These are phyloP conservation scores for Xiphorhynchus erythropygius DNA, from an alignment of 2,797 vertebrate species.

Conservation along the genomic window DNA sequence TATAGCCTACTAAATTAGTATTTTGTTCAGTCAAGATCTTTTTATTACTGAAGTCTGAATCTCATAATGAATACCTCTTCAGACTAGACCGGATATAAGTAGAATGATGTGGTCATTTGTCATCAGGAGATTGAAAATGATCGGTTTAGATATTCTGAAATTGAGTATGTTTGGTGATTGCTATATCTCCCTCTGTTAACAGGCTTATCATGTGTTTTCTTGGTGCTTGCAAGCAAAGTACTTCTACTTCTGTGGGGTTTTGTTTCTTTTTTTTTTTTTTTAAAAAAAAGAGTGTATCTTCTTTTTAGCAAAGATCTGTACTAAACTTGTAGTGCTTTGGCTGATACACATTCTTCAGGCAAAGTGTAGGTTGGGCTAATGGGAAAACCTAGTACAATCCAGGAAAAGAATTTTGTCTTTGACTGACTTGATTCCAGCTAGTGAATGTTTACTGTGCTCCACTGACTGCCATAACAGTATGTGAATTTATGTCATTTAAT, in stretches of 20 bases:
- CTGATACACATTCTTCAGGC: not conserved
- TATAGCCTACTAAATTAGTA: not conserved
- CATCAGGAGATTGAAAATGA: not conserved
- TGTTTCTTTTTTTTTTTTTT: not conserved
- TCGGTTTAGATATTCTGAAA: not conserved
- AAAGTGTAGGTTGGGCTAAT: not conserved
- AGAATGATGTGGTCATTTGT: not conserved
- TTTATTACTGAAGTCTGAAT: slow-evolving; percentile 42
- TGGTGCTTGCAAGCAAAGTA: not conserved
- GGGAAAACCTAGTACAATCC: not conserved
- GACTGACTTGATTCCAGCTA: not conserved
- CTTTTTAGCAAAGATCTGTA: not conserved
- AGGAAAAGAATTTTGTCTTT: not conserved
- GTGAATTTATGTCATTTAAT: not conserved
- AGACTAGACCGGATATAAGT: not conserved
- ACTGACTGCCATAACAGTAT: not conserved
- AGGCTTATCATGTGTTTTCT: not conserved
- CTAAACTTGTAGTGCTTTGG: not conserved
- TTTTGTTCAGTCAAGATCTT: slow-evolving; percentile 24
- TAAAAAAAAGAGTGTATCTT: accelerated
- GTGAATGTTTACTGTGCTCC: not conserved
- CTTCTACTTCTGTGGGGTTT: not conserved
- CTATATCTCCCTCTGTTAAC: not conserved
- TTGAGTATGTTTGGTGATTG: not conserved
- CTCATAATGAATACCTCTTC: not conserved